Percentiles rank a stretch among this genome's conserved stretches.
These are phyloP conservation scores for Penelope pileata DNA, from an alignment of 2,113 vertebrate genomes.

Conservation along the genomic window DNA sequence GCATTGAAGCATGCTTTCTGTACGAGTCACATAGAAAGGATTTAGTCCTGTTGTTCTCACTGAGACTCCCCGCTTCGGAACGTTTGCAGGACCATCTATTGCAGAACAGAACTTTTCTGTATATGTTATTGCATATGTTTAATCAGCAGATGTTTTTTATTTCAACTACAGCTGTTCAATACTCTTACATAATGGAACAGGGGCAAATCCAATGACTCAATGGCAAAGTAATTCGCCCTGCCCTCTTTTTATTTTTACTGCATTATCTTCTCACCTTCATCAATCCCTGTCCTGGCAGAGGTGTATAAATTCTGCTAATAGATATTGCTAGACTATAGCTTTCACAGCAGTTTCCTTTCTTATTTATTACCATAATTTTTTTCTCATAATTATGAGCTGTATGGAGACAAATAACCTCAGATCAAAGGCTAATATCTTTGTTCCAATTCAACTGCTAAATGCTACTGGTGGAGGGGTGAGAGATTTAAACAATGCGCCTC, in stretches of 20 bases:
- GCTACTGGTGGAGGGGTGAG: neutral
- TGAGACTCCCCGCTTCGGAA: neutral
- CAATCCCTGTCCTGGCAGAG: neutral
- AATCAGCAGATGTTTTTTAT: neutral
- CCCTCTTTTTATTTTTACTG: neutral
- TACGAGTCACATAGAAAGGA: neutral
- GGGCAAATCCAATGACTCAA: neutral
- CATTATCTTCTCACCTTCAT: neutral
- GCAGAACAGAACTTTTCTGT: neutral
- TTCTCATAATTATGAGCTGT: neutral
- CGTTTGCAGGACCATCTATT: neutral
- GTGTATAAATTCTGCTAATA: neutral
- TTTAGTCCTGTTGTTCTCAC: neutral
- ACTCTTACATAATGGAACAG: neutral
- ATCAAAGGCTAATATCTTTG: constrained; percentile 1
- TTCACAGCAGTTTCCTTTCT: neutral
- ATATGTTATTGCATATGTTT: neutral
- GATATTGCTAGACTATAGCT: neutral
- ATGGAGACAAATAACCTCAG: constrained; percentile 18
- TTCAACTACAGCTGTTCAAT: constrained; percentile 1
- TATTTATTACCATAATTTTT: neutral
- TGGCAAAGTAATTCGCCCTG: neutral
- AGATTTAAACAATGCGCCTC: neutral
- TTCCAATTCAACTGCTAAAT: neutral
- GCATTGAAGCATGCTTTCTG: neutral